phyloP scores from a whole-genome alignment of 2,888 invertebrate species.

The Cinara cedri region DNA sequence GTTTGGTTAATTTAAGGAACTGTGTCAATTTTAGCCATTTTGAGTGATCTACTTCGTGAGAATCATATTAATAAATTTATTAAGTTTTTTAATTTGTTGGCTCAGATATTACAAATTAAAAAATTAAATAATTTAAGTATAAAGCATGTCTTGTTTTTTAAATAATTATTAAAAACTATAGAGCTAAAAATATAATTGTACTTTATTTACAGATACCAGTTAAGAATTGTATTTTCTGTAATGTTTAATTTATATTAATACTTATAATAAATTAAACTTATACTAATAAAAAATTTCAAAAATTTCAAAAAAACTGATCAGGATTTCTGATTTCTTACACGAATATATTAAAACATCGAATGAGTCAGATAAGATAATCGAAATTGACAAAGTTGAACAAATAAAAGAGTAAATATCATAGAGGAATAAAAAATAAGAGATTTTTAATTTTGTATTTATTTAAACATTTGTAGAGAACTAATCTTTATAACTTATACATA shows the following conservation, averaged over 20 bases:
- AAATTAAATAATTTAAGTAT: no score
- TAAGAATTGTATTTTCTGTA: background rate
- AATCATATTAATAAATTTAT: constrained; percentile 4
- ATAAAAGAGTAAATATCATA: constrained; percentile 9
- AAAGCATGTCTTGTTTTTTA: no score
- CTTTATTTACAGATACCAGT: constrained; percentile 17
- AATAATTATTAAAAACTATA: no score
- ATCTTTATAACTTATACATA: background rate
- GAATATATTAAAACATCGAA: background rate
- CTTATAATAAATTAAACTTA: background rate
- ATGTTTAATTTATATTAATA: constrained; percentile 9
- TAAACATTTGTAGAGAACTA: no score
- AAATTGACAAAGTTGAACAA: background rate
- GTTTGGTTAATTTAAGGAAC: constrained; percentile 4
- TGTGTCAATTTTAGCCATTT: constrained; percentile 18
- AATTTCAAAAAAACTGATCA: background rate
- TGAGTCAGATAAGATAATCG: background rate
- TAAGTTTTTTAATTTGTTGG: background rate
- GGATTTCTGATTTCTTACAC: background rate
- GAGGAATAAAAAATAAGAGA: no score
- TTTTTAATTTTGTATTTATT: no score
- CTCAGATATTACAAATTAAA: background rate
- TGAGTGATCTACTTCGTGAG: constrained; percentile 26
- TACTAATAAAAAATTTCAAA: no score
- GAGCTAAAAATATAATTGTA: background rate